Percentiles rank a stretch among this genome's conserved stretches.
phyloP scores from a whole-genome alignment of 53 echinoderm and acorn worm genomes.

The Mesocentrotus franciscanus region DNA sequence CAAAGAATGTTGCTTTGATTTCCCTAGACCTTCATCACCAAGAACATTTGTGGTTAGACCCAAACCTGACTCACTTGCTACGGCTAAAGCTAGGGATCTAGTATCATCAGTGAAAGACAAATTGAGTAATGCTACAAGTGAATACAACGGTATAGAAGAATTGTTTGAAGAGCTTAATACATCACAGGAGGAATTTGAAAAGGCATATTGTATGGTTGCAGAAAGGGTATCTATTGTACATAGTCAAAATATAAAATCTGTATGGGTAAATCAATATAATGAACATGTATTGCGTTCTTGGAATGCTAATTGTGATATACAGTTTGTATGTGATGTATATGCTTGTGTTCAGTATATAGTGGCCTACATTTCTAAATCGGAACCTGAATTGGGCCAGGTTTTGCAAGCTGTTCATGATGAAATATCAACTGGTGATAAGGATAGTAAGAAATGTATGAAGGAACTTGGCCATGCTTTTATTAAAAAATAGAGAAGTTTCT shows the following conservation, averaged over 20 bases:
- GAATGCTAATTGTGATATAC: too few relatives aligned
- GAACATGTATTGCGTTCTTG: too few relatives aligned
- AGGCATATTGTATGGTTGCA: neutral
- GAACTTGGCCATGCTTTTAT: constrained; percentile 65
- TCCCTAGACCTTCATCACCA: constrained; percentile 14
- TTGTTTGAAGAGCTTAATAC: neutral
- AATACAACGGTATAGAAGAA: too few relatives aligned
- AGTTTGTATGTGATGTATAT: too few relatives aligned
- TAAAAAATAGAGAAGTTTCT: constrained; percentile 68
- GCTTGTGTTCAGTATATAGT: too few relatives aligned
- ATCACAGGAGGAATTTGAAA: neutral
- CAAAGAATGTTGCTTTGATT: too few relatives aligned
- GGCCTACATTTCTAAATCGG: constrained; percentile 73
- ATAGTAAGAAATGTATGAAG: constrained; percentile 61
- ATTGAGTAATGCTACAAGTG: neutral
- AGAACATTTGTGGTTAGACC: too few relatives aligned
- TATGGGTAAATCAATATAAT: too few relatives aligned
- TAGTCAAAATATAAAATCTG: neutral
- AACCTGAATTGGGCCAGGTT: too few relatives aligned
- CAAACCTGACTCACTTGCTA: too few relatives aligned
- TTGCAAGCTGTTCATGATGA: neutral
- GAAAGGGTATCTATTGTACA: too few relatives aligned
- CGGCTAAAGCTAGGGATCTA: too few relatives aligned
- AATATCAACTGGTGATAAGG: constrained; percentile 62
- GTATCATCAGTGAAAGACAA: neutral